A percentile compares a stretch with the other conserved stretches of the same genome.
Evolutionary conservation across 2,113 vertebrate genomes (phyloP).

Genomic region (Microtus pennsylvanicus): DNA sequence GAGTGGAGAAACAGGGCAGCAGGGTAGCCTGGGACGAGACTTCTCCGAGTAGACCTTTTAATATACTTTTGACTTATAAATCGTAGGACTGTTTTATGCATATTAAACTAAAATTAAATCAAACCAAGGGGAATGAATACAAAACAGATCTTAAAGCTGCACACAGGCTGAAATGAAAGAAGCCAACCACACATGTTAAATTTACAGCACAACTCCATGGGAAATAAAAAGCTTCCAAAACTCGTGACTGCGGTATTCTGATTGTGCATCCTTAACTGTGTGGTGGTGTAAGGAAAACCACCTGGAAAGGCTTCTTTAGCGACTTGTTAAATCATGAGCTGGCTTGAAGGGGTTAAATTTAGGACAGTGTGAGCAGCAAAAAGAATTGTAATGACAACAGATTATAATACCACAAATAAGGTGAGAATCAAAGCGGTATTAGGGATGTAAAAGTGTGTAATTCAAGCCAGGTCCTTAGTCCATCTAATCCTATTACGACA

Average conservation of each 20-base stretch:
- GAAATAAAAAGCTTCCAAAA: slow-evolving; percentile 42
- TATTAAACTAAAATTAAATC: slow-evolving; percentile 66
- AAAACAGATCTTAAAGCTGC: slow-evolving; percentile 55
- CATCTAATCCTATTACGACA: not conserved
- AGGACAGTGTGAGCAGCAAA: not conserved
- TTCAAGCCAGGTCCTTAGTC: not conserved
- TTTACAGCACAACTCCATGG: not conserved
- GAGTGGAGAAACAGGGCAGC: not conserved
- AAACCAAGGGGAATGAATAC: slow-evolving; percentile 3
- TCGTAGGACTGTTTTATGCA: slow-evolving; percentile 31
- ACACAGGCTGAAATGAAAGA: slow-evolving; percentile 51
- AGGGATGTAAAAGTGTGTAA: not conserved
- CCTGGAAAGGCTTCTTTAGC: not conserved
- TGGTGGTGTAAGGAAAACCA: not conserved
- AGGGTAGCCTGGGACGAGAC: not conserved
- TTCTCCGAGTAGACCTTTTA: not conserved
- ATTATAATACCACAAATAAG: not conserved
- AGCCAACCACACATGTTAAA: not conserved
- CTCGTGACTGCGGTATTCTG: not conserved
- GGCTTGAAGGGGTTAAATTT: not conserved
- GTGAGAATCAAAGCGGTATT: not conserved
- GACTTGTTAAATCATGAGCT: not conserved
- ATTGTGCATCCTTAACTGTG: not conserved
- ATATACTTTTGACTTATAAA: slow-evolving; percentile 37
- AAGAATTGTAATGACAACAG: not conserved